A percentile compares a stretch with the other conserved stretches of the same genome.
Evolutionary conservation across 1,140 invertebrate species (phyloP).

Genomic region (Tetramorium parvispinum): DNA sequence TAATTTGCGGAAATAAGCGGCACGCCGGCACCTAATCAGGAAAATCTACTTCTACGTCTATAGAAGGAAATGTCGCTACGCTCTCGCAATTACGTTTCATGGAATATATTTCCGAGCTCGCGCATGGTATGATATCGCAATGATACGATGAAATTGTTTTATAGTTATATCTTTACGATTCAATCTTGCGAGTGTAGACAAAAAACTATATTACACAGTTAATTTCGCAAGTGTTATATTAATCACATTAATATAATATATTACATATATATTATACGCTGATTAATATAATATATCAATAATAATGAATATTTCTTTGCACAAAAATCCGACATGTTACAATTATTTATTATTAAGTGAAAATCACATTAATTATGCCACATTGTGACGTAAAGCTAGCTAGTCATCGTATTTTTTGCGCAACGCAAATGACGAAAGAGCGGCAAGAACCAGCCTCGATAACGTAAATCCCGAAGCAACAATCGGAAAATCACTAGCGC

Average conservation of each 20-base stretch:
- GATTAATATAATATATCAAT: background rate
- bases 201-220: background rate
- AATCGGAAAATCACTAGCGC: conserved; percentile 50
- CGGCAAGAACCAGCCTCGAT: conserved; percentile 13
- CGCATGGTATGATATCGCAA: background rate
- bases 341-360: background rate
- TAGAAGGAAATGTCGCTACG: conserved; percentile 35
- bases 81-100: conserved; percentile 48
- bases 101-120: conserved; percentile 27
- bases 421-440: conserved; percentile 42
- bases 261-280: background rate
- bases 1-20: conserved; percentile 47
- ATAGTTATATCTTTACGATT: background rate
- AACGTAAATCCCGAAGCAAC: conserved; percentile 52
- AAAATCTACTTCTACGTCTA: background rate
- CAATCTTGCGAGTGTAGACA: background rate
- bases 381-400: background rate
- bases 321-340: background rate
- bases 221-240: background rate
- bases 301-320: background rate
- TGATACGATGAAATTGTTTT: conserved; percentile 35
- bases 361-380: conserved; percentile 3
- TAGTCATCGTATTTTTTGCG: conserved; percentile 19
- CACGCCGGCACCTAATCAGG: conserved; percentile 43
- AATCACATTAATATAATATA: background rate